phyloP scores from a whole-genome alignment of 2,888 invertebrate genomes.

The Micoletzkya japonica region DNA sequence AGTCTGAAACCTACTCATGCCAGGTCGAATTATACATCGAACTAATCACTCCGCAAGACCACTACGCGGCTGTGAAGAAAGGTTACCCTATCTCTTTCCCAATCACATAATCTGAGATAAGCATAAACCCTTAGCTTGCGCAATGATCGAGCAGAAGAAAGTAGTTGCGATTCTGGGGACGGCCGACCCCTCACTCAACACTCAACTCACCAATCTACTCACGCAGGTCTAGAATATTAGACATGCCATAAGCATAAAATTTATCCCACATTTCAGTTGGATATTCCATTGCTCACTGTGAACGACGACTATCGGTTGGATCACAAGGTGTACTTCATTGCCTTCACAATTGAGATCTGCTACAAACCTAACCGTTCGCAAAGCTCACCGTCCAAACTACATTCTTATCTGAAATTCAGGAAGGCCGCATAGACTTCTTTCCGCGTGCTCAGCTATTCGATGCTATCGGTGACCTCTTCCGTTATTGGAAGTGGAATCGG shows the following conservation, averaged over 20 bases:
- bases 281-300: constrained; percentile 54
- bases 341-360: not conserved
- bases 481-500: constrained; percentile 59
- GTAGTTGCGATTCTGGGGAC: constrained; percentile 57
- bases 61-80: constrained; percentile 55
- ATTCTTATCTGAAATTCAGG: not conserved
- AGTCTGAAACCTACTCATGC: no score
- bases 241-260: not conserved
- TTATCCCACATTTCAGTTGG: constrained; percentile 44
- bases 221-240: constrained; percentile 38
- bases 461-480: constrained; percentile 54
- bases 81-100: constrained; percentile 23
- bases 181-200: constrained; percentile 51
- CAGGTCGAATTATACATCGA: constrained; percentile 48
- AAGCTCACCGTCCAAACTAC: not conserved
- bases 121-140: constrained; percentile 49
- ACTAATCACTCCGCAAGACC: constrained; percentile 52
- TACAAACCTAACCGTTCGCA: not conserved
- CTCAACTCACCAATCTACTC: constrained; percentile 53
- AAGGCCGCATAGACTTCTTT: constrained; percentile 49
- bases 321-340: not conserved
- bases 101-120: no score
- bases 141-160: constrained; percentile 53
- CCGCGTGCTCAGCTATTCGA: constrained; percentile 52
- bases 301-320: constrained; percentile 47